Percentiles rank a stretch among this genome's conserved stretches.
Evolutionary conservation across 2,888 invertebrate genomes (phyloP).

Genomic region (Pristionchus fissidentatus): DNA sequence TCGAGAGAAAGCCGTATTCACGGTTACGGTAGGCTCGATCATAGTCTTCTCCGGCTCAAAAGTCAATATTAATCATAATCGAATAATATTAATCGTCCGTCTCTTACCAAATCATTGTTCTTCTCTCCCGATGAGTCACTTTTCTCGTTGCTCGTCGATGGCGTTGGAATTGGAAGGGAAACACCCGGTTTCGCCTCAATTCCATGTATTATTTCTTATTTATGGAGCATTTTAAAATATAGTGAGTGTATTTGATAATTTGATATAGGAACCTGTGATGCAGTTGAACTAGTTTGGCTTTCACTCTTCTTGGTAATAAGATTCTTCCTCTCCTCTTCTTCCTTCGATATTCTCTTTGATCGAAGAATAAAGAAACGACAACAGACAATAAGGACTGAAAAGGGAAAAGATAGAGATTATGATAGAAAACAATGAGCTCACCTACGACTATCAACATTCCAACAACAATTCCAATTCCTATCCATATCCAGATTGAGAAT

Average conservation of each 20-base stretch:
- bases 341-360: constrained; percentile 18
- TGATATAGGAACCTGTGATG: no score
- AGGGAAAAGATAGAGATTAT: neutral
- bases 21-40: neutral
- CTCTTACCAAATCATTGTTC: no score
- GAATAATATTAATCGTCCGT: no score
- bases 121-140: no score
- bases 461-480: neutral
- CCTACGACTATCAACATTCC: neutral
- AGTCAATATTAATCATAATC: no score
- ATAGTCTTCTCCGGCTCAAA: neutral
- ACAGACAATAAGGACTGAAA: neutral
- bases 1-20: neutral
- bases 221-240: no score
- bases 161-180: no score
- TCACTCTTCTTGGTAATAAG: neutral
- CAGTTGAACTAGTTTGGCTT: no score
- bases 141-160: no score
- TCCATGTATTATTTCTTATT: no score
- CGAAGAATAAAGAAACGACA: neutral
- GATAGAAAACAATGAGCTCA: neutral
- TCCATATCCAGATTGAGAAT: neutral
- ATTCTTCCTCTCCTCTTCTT: neutral
- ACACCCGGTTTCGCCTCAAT: no score
- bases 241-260: no score